Base-by-base conservation (phyloP, 2,797 vertebrate genomes). In the Setipinna tenuifilis region DNA sequence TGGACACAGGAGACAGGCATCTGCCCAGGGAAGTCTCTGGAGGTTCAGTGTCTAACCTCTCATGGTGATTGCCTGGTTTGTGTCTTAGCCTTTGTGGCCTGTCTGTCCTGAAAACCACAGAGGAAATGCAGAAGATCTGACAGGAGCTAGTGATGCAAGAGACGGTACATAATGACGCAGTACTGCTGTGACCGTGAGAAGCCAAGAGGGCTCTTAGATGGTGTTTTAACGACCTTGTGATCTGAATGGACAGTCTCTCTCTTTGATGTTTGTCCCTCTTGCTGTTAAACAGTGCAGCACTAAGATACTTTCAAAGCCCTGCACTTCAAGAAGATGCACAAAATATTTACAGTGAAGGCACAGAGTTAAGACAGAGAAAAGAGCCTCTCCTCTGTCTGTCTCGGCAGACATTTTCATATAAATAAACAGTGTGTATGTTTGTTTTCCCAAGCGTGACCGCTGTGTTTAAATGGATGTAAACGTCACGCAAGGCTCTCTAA, bases 391-490 rank as follows among this genome's bases (percentile, higher is more conserved):
- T 87, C 82, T 83, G 41, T 86, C 78, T 83, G 82, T 58, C 31
- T 84, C 82, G 46, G 41, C 19, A 82, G 82, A 61, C 50, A 6
- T 10, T 0, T 80, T 75, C 46, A 81, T 16, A 59, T 85, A 81
- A 50, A 48, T 19, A 41, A 58, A 35, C 25, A 19, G 50, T 82
- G 14, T 82, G 3, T 71, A 4, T 54, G 35, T 48, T 0, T 80
- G 58, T 50, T 17, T 54, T 35, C 61, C 50, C 0, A 10, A 21
- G 68, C 50, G 62, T 82, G 68, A 75, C 68, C 12, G 5, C 2
- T 68, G 83, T 86, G 71, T 62, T 68, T 83, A 46, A 35, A 62
- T 82, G 46, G 46, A 88, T 61, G 7, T 83, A 78, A 83, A 85
- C 78, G 83, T 78, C 62, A 89, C 82, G 88, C 5, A 23, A 31